Evolutionary conservation across 1,140 invertebrate species (phyloP).

Genomic region (Drosophila pandora): DNA sequence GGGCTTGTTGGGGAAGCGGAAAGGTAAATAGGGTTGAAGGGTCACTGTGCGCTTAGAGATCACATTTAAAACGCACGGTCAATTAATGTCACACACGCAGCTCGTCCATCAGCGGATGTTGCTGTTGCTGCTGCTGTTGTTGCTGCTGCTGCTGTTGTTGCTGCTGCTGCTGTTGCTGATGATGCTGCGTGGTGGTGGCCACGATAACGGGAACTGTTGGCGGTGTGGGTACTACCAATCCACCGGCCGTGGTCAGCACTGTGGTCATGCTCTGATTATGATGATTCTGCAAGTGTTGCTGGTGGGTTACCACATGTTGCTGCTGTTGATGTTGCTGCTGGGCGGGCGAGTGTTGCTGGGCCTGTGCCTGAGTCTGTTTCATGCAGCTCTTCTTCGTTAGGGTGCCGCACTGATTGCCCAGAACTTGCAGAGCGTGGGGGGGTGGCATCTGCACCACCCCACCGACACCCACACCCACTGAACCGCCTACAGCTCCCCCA

Average conservation of each 20-base stretch:
- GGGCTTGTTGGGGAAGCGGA: neutral
- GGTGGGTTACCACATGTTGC: slow-evolving; percentile 54
- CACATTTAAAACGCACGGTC: slow-evolving; percentile 83
- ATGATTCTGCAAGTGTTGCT: slow-evolving; percentile 80
- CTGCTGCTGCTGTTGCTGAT: slow-evolving; percentile 78
- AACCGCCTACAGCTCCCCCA: slow-evolving; percentile 85
- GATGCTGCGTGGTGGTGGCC: slow-evolving; percentile 83
- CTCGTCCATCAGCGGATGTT: slow-evolving; percentile 88
- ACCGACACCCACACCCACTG: slow-evolving; percentile 80
- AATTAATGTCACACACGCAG: slow-evolving; percentile 90
- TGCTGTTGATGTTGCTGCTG: slow-evolving; percentile 83
- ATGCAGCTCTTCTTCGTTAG: slow-evolving; percentile 87
- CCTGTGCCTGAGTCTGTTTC: slow-evolving; percentile 74
- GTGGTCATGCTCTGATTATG: slow-evolving; percentile 83
- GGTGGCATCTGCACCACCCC: slow-evolving; percentile 85
- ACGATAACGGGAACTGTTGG: slow-evolving; percentile 74
- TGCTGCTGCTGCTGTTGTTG: slow-evolving; percentile 84
- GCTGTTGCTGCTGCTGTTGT: slow-evolving; percentile 84
- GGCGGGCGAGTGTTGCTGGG: slow-evolving; percentile 74
- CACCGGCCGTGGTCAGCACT: slow-evolving; percentile 71
- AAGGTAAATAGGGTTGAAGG: neutral
- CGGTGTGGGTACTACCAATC: slow-evolving; percentile 69
- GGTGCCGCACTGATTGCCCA: slow-evolving; percentile 86
- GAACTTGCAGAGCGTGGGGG: slow-evolving; percentile 88
- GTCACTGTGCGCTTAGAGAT: slow-evolving; percentile 76